Conservation (phyloP, 2,888 invertebrate species). For the Heliconius aoede region DNA sequence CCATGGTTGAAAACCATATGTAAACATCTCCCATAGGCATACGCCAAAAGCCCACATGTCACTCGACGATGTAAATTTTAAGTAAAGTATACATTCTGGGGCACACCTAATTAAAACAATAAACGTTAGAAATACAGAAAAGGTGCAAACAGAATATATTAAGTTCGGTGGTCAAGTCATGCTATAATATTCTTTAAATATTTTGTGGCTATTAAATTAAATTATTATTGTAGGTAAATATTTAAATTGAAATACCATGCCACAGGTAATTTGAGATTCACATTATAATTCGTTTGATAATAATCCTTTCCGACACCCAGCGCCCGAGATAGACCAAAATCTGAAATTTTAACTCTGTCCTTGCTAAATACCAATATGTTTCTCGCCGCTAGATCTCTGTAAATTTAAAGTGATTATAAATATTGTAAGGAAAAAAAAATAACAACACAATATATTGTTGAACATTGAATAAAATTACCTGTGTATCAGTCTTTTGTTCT, state of each 20-base stretch:
- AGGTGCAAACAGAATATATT: not conserved
- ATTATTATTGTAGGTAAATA: not conserved
- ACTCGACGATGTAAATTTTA: conserved; percentile 97
- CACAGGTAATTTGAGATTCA: conserved; percentile 97
- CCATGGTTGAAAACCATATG: conserved; percentile 99
- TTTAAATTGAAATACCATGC: conserved; percentile 91
- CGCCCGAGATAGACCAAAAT: conserved; percentile 97
- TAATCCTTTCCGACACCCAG: conserved; percentile 99
- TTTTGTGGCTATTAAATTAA: not conserved
- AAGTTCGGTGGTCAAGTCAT: not conserved
- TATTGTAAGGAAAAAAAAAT: not conserved
- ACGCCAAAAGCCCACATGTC: conserved; percentile 99
- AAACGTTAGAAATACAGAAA: not conserved
- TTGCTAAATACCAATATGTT: conserved; percentile 99
- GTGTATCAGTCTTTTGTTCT: conserved; percentile 97
- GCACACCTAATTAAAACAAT: conserved; percentile 89
- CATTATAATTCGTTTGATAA: conserved; percentile 99
- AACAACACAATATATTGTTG: not conserved
- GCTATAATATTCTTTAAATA: not conserved
- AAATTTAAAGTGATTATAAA: conserved; percentile 52
- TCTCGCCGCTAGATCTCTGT: conserved; percentile 96
- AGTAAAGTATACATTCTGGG: conserved; percentile 97
- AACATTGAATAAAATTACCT: conserved; percentile 73
- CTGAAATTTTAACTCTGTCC: conserved; percentile 98
- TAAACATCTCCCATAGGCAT: conserved; percentile 99